A percentile compares a stretch with the other conserved stretches of the same genome.
These are phyloP conservation scores for Lepilemur ruficaudatus DNA, from an alignment of 2,797 vertebrate species.

Conservation along the genomic window DNA sequence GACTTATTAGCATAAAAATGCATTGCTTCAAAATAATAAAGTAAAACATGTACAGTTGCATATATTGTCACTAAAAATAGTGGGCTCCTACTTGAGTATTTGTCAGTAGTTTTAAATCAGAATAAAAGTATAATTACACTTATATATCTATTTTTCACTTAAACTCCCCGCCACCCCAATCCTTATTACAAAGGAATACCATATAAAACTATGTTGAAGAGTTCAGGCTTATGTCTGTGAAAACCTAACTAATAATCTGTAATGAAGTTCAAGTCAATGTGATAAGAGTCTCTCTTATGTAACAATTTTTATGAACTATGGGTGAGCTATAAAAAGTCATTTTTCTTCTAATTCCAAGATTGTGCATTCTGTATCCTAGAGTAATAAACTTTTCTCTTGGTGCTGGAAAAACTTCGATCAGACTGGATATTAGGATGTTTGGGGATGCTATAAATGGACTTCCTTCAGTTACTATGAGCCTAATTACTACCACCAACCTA, in stretches of 20 bases:
- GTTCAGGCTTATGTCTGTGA: background rate
- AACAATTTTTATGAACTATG: background rate
- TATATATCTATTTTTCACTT: background rate
- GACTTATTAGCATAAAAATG: constrained; percentile 27
- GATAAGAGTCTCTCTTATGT: background rate
- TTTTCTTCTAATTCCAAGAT: background rate
- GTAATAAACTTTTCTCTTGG: background rate
- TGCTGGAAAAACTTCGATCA: background rate
- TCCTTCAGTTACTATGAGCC: background rate
- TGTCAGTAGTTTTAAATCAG: constrained; percentile 6
- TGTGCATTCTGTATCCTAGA: background rate
- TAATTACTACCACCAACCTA: background rate
- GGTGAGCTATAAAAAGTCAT: background rate
- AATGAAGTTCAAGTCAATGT: background rate
- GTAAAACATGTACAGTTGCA: background rate
- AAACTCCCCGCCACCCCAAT: background rate
- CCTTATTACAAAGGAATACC: background rate
- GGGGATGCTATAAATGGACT: background rate
- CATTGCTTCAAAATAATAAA: constrained; percentile 20
- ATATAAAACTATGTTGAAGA: background rate
- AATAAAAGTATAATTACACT: constrained; percentile 16
- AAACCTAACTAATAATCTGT: background rate
- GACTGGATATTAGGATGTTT: background rate
- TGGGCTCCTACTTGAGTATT: background rate
- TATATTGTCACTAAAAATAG: background rate